phyloP scores from a whole-genome alignment of 2,797 vertebrate species.

The Botia almorhae region DNA sequence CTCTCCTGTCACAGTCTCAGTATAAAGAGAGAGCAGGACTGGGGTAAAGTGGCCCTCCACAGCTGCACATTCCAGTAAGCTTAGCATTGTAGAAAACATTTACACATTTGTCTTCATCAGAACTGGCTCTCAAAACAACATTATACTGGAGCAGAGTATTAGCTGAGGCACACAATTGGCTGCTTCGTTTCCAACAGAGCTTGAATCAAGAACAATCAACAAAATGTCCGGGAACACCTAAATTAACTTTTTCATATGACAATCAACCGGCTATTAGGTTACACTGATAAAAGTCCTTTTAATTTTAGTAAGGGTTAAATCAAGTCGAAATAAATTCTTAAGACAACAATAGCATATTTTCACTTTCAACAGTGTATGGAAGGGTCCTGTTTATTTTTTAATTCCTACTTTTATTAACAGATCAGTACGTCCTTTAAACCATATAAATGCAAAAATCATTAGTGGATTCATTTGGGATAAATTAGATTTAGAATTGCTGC shows the following conservation, averaged over 20 bases:
- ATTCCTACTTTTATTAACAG: too few relatives aligned
- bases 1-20: slow-evolving; percentile 63
- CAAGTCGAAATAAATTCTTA: too few relatives aligned
- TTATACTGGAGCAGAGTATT: slow-evolving; percentile 50
- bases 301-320: too few relatives aligned
- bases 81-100: slow-evolving; percentile 66
- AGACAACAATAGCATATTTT: too few relatives aligned
- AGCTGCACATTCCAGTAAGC: slow-evolving; percentile 74
- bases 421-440: too few relatives aligned
- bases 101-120: slow-evolving; percentile 65
- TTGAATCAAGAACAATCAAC: background rate
- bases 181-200: slow-evolving; percentile 7
- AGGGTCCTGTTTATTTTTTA: too few relatives aligned
- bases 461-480: too few relatives aligned
- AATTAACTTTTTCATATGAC: too few relatives aligned
- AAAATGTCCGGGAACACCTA: background rate
- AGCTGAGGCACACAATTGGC: slow-evolving; percentile 28
- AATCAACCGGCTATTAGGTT: too few relatives aligned
- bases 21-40: slow-evolving; percentile 67
- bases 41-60: slow-evolving; percentile 68
- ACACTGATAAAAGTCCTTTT: too few relatives aligned
- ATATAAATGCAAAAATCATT: too few relatives aligned
- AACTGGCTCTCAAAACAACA: slow-evolving; percentile 61
- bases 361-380: too few relatives aligned
- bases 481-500: slow-evolving; percentile 44